These are phyloP conservation scores for Drosophila nigrodunni DNA, from an alignment of 1,140 invertebrate species.

Conservation along the genomic window DNA sequence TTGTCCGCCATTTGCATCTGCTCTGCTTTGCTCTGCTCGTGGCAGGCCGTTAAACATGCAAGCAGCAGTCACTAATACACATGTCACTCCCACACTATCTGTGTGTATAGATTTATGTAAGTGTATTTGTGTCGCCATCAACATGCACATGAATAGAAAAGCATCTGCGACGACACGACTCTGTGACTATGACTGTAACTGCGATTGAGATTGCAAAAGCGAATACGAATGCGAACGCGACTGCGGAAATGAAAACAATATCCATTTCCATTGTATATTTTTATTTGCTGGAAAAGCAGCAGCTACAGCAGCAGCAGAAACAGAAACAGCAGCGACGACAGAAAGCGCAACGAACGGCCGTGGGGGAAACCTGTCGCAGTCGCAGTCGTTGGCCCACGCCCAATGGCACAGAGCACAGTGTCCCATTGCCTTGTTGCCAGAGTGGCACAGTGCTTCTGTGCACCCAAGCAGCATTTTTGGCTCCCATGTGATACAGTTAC, in stretches of 20 bases:
- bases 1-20: conserved; percentile 71
- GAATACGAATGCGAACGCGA: conserved; percentile 40
- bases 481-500: conserved; percentile 4
- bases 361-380: conserved; percentile 62
- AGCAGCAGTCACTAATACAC: conserved; percentile 7
- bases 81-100: neutral
- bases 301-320: conserved; percentile 29
- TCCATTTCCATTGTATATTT: conserved; percentile 79
- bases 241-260: conserved; percentile 81
- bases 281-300: conserved; percentile 56
- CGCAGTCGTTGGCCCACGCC: conserved; percentile 44
- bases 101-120: neutral
- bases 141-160: conserved; percentile 57
- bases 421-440: conserved; percentile 25
- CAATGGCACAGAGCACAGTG: conserved; percentile 47
- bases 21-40: conserved; percentile 18
- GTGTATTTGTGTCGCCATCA: conserved; percentile 41
- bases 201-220: conserved; percentile 46
- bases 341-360: conserved; percentile 69
- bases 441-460: conserved; percentile 2
- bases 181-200: conserved; percentile 45
- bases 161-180: conserved; percentile 7
- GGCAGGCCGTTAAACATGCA: conserved; percentile 36
- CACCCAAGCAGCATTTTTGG: neutral
- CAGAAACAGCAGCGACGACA: conserved; percentile 26